A percentile compares a stretch with the other conserved stretches of the same genome.
phyloP scores from a whole-genome alignment of 2,797 vertebrate genomes.

The Galaxias olidus region DNA sequence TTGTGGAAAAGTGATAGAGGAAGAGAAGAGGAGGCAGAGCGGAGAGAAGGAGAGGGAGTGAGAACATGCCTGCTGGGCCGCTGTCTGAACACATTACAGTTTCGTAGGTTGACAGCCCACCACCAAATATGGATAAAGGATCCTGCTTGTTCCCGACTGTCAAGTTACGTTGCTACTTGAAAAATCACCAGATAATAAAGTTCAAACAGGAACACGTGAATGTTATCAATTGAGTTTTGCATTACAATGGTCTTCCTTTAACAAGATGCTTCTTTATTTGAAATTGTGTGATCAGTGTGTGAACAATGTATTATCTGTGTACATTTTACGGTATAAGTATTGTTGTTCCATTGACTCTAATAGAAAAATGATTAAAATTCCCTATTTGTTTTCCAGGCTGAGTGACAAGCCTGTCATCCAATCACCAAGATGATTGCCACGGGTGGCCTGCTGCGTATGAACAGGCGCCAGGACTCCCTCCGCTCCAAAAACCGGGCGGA shows the following conservation, averaged over 20 bases:
- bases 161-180: conserved; percentile 51
- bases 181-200: conserved; percentile 42
- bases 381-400: conserved; percentile 61
- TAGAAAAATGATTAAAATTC: not conserved
- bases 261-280: no score
- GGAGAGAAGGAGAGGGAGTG: conserved; percentile 29
- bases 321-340: no score
- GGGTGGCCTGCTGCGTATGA: conserved; percentile 96
- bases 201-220: conserved; percentile 34
- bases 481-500: conserved; percentile 84
- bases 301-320: no score
- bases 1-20: conserved; percentile 32
- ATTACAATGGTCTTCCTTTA: no score
- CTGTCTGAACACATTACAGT: conserved; percentile 72
- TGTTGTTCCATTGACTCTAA: no score
- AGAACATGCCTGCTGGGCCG: conserved; percentile 64
- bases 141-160: conserved; percentile 55
- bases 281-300: no score
- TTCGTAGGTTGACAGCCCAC: conserved; percentile 43
- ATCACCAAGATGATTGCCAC: conserved; percentile 91
- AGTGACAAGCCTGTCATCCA: conserved; percentile 67
- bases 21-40: conserved; percentile 21
- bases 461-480: conserved; percentile 93
- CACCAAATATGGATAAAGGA: conserved; percentile 49
- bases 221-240: conserved; percentile 21